Evolutionary conservation across 2,888 invertebrate genomes (phyloP), one percentile per base, ranked within the genome.

Genomic region (Agapetus fuscipes): DNA sequence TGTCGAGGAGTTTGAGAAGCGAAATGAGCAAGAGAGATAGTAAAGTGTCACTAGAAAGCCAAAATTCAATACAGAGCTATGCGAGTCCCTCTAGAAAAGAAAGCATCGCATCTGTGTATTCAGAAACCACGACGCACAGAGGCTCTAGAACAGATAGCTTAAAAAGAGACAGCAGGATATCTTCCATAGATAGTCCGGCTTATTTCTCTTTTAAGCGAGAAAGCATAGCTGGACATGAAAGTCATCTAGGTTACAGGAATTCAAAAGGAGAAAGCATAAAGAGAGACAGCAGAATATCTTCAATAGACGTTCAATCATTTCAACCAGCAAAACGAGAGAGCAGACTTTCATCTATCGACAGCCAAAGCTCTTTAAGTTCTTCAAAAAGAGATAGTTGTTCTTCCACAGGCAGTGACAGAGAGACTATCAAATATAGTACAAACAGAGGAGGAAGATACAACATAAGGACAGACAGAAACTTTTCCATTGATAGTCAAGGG

Each of bases 151-250:
- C 28, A 20, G 43, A 43, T 16, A 42, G 39, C 3, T 25, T 41
- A n/a, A 41, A 41, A 28, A 39, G 42, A 29, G 47, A 44, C 24
- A 41, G 36, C 7, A 39, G 42, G 15, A 10, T 45, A 17, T 39
- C 42, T 3, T 48, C 45, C 2, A 32, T 45, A 11, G 47, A 48
- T 13, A 48, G 47, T 24, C 47, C 44, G 27, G 37, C 38, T 15
- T 43, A 28, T 3, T 34, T 39, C 2, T 20, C 34, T 28, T 17
- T 14, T 13, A 28, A 28, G n/a, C 4, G 28, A 12, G 28, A 28
- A 4, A 28, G 28, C 13, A 28, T 28, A 28, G n/a, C n/a, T n/a
- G n/a, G n/a, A n/a, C n/a, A n/a, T n/a, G n/a, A n/a, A n/a, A n/a
- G n/a, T n/a, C n/a, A n/a, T n/a, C n/a, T n/a, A n/a, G n/a, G n/a